Evolutionary conservation across 2,113 vertebrate species (phyloP), one percentile per base, ranked within the genome.

Genomic region (Pelecanus crispus): DNA sequence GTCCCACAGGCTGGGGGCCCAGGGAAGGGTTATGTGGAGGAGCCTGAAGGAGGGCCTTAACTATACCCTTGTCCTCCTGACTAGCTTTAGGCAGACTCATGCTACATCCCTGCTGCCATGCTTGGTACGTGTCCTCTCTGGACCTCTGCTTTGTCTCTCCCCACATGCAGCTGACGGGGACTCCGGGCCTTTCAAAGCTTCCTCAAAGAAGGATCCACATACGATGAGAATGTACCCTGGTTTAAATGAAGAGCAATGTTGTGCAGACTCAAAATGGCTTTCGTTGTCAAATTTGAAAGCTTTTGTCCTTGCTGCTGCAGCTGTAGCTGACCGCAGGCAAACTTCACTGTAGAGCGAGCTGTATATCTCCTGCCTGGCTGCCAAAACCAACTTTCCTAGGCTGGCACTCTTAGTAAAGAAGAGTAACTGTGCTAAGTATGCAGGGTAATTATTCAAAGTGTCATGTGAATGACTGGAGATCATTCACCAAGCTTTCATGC

Each of bases 191-290:
- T 86, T 73, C 36, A 73, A n/a, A 78, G 34, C 65, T 91, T 91
- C 32, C 26, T 59, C 36, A 31, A 86, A 62, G 74, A 61, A 21
- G 36, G 40, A 58, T 36, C 19, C 21, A 34, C 0, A 3, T 55
- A 32, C 0, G 0, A 29, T 53, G 65, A 49, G 55, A 73, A 50
- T 1, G 3, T 44, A 22, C 4, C 8, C 17, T 58, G 28, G 5
- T 58, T 85, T 61, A 86, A 81, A 81, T 16, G 45, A 73, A 82
- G 34, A 77, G 28, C 36, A 26, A 4, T 28, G 28, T 29, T 58
- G 18, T 74, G 31, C 22, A 55, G 77, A 6, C 44, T 85, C 34
- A 75, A 36, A 92, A 47, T 2, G 24, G 7, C 36, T 93, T 90
- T 86, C 31, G 34, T 47, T 68, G 20, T 83, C 36, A 25, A 28